Evolutionary conservation across 2,113 vertebrate species (phyloP).

Genomic region (Grantiella picta): DNA sequence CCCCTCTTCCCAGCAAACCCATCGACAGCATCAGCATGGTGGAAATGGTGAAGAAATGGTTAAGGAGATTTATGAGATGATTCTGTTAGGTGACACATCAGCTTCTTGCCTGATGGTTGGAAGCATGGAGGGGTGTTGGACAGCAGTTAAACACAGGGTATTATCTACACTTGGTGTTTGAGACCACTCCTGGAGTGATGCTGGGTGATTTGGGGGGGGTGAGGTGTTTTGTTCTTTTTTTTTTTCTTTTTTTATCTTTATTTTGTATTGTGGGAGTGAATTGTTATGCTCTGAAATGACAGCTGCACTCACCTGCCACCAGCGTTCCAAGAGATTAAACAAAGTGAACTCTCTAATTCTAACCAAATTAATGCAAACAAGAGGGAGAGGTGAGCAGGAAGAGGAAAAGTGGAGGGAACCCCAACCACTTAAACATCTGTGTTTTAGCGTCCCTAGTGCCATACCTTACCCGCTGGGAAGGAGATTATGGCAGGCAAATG

Average conservation of each 20-base stretch:
- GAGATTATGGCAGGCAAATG: slow-evolving; percentile 1
- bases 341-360: background rate
- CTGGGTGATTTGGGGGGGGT: background rate
- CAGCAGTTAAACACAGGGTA: background rate
- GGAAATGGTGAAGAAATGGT: background rate
- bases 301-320: background rate
- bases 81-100: background rate
- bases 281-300: background rate
- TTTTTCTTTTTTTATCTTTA: background rate
- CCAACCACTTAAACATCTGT: background rate
- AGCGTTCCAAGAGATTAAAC: background rate
- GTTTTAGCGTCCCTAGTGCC: background rate
- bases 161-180: background rate
- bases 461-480: background rate
- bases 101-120: background rate
- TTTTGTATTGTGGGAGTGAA: background rate
- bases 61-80: background rate
- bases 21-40: background rate
- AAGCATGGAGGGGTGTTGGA: background rate
- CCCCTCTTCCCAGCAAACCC: rapidly evolving
- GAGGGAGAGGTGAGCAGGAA: background rate
- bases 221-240: background rate
- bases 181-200: background rate
- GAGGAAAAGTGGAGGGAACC: background rate
- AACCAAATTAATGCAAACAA: background rate